Evolutionary conservation across 2,888 invertebrate species (phyloP), one percentile per base, ranked within the genome.

Genomic region (Synergus laeviventris): DNA sequence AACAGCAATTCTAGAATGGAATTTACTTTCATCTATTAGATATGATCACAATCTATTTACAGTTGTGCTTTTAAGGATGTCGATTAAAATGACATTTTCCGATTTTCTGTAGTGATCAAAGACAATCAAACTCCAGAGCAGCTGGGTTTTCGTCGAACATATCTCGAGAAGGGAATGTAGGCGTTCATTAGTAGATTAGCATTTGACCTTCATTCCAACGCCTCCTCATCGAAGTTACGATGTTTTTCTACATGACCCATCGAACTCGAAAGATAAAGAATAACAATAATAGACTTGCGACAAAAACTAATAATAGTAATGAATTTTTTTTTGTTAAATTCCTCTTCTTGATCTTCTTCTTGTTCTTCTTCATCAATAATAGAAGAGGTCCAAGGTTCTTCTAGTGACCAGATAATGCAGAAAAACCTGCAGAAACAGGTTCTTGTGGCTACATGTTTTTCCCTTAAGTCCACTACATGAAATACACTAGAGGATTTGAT

Each of bases 211-310:
- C 31, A 31, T 31, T 49, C 70, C 49, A 12, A 49, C 70, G 70
- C 16, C 16, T 31, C 45, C 45, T 49, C 49, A 70, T 70, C 11
- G n/a, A 49, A 36, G 70, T 49, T 49, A 70, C 49, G n/a, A 70
- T 70, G 78, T 79, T 76, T 77, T 79, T 79, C 70, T 31, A n/a
- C 70, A 49, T 70, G 49, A 70, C 18, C 12, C 31, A 70, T 31
- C 24, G 18, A 70, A n/a, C 31, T 49, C 24, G 31, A 70, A 49
- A 31, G 70, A 49, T 70, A 49, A n/a, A 49, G n/a, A 49, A 70
- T 70, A 70, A 49, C 31, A 70, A 49, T 24, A 70, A 49, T 70
- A 70, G 70, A 70, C 49, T 24, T 12, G 42, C 24, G 9, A 38
- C 62, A 62, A 62, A 38, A 62, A 62, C 36, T 62, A 38, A 38